These are phyloP conservation scores for Leptinotarsa tumamoca DNA, from an alignment of 2,888 invertebrate species.

Conservation along the genomic window DNA sequence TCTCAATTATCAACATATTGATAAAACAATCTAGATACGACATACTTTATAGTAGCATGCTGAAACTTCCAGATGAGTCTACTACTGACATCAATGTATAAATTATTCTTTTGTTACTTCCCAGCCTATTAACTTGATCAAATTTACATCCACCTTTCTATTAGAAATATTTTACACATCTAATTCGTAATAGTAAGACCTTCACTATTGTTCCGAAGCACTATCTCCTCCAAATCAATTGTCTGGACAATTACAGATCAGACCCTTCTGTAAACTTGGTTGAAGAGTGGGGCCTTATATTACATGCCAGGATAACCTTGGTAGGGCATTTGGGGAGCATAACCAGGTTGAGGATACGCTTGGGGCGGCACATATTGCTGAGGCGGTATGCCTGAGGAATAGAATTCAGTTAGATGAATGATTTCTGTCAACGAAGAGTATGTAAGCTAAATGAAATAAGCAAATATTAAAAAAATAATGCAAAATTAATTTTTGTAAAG, in stretches of 20 bases:
- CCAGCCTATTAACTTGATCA: background rate
- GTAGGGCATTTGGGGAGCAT: conserved; percentile 71
- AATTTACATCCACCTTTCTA: conserved; percentile 8
- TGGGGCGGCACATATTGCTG: conserved; percentile 68
- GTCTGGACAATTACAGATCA: conserved; percentile 36
- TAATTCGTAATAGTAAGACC: conserved; percentile 27
- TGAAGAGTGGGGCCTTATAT: conserved; percentile 45
- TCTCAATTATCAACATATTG: too few relatives aligned
- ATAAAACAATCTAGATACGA: too few relatives aligned
- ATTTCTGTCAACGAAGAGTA: too few relatives aligned
- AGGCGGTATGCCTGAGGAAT: conserved; percentile 62
- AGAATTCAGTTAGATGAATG: background rate
- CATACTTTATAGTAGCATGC: too few relatives aligned
- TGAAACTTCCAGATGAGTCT: too few relatives aligned
- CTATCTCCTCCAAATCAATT: conserved; percentile 29
- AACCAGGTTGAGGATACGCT: conserved; percentile 69
- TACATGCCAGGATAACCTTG: conserved; percentile 76
- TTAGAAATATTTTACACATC: conserved; percentile 21
- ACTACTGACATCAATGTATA: too few relatives aligned
- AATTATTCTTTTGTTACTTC: too few relatives aligned
- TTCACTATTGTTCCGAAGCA: conserved; percentile 36
- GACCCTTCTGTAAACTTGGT: conserved; percentile 38
- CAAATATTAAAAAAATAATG: too few relatives aligned
- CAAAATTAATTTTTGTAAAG: too few relatives aligned
- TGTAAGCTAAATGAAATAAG: too few relatives aligned